Evolutionary conservation across 2,113 vertebrate genomes (phyloP).

Genomic region (Trinectes maculatus): DNA sequence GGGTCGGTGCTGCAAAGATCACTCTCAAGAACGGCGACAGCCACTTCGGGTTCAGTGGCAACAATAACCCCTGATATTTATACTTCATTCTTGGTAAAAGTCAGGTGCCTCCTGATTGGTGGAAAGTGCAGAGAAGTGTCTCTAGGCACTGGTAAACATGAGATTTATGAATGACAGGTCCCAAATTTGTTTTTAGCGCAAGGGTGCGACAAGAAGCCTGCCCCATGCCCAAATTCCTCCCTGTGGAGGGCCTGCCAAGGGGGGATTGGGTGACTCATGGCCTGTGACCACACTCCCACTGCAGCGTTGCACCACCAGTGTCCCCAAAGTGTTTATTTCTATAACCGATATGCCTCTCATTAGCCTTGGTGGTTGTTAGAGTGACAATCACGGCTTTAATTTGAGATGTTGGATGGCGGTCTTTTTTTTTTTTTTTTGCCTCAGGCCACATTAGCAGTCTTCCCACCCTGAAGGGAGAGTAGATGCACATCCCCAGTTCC

Average conservation of each 20-base stretch:
- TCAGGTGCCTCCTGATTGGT: slow-evolving; percentile 37
- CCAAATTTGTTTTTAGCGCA: slow-evolving; percentile 78
- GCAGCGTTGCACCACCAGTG: slow-evolving; percentile 54
- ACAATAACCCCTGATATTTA: slow-evolving; percentile 12
- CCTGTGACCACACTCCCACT: slow-evolving; percentile 74
- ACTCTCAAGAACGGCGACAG: slow-evolving; percentile 6
- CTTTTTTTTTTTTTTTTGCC: slow-evolving; percentile 69
- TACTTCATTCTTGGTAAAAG: slow-evolving; percentile 20
- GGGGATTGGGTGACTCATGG: slow-evolving; percentile 74
- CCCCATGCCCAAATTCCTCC: slow-evolving; percentile 74
- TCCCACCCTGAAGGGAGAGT: slow-evolving; percentile 57
- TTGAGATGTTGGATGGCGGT: slow-evolving; percentile 71
- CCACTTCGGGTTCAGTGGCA: slow-evolving; percentile 15
- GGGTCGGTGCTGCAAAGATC: slow-evolving; percentile 47
- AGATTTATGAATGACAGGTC: slow-evolving; percentile 81
- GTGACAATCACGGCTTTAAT: slow-evolving; percentile 78
- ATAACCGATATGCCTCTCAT: slow-evolving; percentile 76
- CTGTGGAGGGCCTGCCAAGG: slow-evolving; percentile 63
- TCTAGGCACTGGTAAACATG: slow-evolving; percentile 67
- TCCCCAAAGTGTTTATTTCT: slow-evolving; percentile 76
- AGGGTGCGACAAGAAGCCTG: slow-evolving; percentile 69
- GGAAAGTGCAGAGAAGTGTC: slow-evolving; percentile 50
- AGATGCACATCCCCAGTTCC: slow-evolving; percentile 42
- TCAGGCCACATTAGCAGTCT: slow-evolving; percentile 69
- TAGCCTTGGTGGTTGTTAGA: slow-evolving; percentile 66